A percentile compares a stretch with the other conserved stretches of the same genome.
Evolutionary conservation across 2,113 vertebrate genomes (phyloP).

Genomic region (Xiphophorus maculatus): DNA sequence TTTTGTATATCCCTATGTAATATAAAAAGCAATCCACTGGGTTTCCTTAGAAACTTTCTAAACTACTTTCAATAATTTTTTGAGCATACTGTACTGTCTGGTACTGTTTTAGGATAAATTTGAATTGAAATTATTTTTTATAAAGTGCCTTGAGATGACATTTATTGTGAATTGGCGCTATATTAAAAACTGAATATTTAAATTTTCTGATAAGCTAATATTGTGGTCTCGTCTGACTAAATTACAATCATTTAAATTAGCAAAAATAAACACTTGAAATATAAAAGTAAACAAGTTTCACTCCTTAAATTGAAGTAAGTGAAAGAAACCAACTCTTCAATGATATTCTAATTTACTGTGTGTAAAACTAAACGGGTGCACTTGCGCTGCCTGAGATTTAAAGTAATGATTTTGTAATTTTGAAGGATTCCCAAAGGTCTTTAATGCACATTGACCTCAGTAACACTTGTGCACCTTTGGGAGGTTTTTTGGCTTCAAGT

Average conservation of each 20-base stretch:
- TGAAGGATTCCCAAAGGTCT: neutral
- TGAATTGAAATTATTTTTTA: too few relatives aligned
- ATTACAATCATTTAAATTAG: neutral
- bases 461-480: constrained; percentile 49
- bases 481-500: constrained; percentile 1
- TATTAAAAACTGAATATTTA: neutral
- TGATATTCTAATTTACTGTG: constrained; percentile 1
- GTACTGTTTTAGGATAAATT: too few relatives aligned
- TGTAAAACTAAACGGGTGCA: constrained; percentile 27
- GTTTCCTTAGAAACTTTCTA: too few relatives aligned
- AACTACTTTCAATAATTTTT: too few relatives aligned
- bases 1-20: too few relatives aligned
- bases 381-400: constrained; percentile 36
- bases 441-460: constrained; percentile 10
- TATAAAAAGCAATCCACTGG: too few relatives aligned
- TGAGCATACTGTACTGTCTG: too few relatives aligned
- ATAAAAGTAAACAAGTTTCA: neutral
- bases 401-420: neutral
- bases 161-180: too few relatives aligned
- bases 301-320: neutral
- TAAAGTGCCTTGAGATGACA: too few relatives aligned
- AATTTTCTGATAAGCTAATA: neutral
- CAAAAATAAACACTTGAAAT: neutral
- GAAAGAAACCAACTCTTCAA: neutral
- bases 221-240: neutral